Percentiles rank a stretch among this genome's conserved stretches.
Evolutionary conservation across 2,888 invertebrate genomes (phyloP).

Genomic region (Ectobius pallidus): DNA sequence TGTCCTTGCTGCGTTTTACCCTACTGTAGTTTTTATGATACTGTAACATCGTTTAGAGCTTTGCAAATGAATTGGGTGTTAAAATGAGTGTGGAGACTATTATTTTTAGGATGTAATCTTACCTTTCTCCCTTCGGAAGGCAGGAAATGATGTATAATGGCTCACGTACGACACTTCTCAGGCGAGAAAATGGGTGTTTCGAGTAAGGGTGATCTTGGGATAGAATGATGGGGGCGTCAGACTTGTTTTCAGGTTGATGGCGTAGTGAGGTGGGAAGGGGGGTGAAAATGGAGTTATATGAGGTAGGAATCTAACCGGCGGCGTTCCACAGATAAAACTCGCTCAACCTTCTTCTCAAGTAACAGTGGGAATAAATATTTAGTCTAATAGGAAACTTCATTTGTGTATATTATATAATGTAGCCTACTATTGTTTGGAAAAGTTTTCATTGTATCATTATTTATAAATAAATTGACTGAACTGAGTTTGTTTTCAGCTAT

Average conservation of each 20-base stretch:
- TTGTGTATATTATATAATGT: background rate
- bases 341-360: too few relatives aligned
- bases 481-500: too few relatives aligned
- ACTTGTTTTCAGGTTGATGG: slow-evolving; percentile 22
- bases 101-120: slow-evolving; percentile 35
- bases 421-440: too few relatives aligned
- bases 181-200: slow-evolving; percentile 36
- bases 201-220: slow-evolving; percentile 27
- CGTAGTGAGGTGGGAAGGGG: background rate
- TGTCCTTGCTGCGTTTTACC: too few relatives aligned
- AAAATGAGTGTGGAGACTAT: slow-evolving; percentile 29
- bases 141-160: slow-evolving; percentile 36
- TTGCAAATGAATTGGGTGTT: slow-evolving; percentile 40
- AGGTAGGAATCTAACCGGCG: background rate
- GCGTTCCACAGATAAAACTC: background rate
- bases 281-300: background rate
- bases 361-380: too few relatives aligned
- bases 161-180: slow-evolving; percentile 33
- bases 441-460: too few relatives aligned
- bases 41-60: slow-evolving; percentile 22
- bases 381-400: background rate
- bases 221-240: background rate
- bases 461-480: too few relatives aligned
- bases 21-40: too few relatives aligned
- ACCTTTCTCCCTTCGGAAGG: slow-evolving; percentile 9